A percentile compares a stretch with the other conserved stretches of the same genome.
Evolutionary conservation across 1,140 invertebrate species (phyloP).

Genomic region (Zaprionus ghesquierei): DNA sequence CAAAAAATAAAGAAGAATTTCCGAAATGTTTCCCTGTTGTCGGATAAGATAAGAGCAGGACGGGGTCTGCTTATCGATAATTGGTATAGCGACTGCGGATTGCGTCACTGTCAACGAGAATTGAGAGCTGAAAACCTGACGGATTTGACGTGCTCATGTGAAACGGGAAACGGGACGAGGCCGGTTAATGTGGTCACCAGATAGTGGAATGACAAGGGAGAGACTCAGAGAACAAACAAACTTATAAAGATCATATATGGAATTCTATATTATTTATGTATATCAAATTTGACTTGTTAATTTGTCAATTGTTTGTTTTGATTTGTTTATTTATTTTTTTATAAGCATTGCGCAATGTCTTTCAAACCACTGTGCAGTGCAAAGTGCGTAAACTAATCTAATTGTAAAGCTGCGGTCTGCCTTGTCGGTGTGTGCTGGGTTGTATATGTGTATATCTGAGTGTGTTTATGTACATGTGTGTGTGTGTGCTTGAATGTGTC

Average conservation of each 20-base stretch:
- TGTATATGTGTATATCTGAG: background rate
- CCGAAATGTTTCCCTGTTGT: background rate
- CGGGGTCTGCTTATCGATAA: constrained; percentile 30
- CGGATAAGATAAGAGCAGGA: constrained; percentile 31
- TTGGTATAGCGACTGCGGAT: constrained; percentile 4
- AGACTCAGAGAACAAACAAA: constrained; percentile 2
- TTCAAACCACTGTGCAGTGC: constrained; percentile 21
- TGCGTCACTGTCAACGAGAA: constrained; percentile 27
- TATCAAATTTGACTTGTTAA: background rate
- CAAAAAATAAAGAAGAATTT: constrained; percentile 3
- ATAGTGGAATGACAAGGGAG: background rate
- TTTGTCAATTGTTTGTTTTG: background rate
- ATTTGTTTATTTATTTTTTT: background rate
- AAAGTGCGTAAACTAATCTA: constrained; percentile 24
- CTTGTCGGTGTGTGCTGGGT: background rate
- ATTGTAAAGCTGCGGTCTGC: background rate
- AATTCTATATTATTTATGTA: background rate
- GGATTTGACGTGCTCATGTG: constrained; percentile 17
- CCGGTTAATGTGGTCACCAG: constrained; percentile 12
- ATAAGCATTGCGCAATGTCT: background rate
- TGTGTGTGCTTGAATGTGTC: constrained; percentile 20
- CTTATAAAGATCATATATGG: background rate
- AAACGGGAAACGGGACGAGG: constrained; percentile 22
- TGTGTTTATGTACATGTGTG: background rate
- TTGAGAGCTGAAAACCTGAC: constrained; percentile 3